A percentile compares a stretch with the other conserved stretches of the same genome.
phyloP scores from a whole-genome alignment of 23 tunicate species.

The Styela plicata region DNA sequence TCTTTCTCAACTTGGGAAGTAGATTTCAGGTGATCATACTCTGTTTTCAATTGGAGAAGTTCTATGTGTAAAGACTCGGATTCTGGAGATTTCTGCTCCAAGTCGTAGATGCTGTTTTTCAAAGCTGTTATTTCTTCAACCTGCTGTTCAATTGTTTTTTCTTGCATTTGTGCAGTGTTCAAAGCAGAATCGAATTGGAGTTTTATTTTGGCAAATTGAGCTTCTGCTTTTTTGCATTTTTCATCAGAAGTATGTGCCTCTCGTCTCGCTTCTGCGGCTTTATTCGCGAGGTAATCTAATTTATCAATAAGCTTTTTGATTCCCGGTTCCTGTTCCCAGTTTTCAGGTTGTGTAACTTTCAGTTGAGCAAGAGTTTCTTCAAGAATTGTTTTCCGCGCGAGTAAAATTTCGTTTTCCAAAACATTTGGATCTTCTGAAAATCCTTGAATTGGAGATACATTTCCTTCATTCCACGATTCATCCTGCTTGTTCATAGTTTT shows the following conservation, averaged over 20 bases:
- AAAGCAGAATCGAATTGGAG: constrained; percentile 7
- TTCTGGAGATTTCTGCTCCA: constrained; percentile 8
- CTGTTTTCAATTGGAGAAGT: constrained; percentile 12
- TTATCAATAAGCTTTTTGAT: constrained; percentile 51
- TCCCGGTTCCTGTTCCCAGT: constrained; percentile 60
- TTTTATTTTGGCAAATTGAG: neutral
- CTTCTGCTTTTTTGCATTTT: constrained; percentile 1
- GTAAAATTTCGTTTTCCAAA: neutral
- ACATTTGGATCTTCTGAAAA: neutral
- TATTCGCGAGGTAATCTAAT: constrained; percentile 44
- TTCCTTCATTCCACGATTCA: no score
- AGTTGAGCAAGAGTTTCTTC: constrained; percentile 33
- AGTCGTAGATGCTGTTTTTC: neutral
- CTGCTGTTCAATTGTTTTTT: constrained; percentile 8
- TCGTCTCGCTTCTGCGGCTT: constrained; percentile 37
- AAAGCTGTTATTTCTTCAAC: neutral
- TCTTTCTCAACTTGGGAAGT: constrained; percentile 48
- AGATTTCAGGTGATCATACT: constrained; percentile 58
- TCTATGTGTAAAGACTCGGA: neutral
- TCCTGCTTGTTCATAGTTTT: neutral
- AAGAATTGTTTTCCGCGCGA: constrained; percentile 17
- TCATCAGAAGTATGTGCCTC: neutral
- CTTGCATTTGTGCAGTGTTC: neutral
- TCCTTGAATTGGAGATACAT: neutral
- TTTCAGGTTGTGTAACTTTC: constrained; percentile 53